phyloP scores from a whole-genome alignment of 2,888 invertebrate genomes.

The Halictus ligatus region DNA sequence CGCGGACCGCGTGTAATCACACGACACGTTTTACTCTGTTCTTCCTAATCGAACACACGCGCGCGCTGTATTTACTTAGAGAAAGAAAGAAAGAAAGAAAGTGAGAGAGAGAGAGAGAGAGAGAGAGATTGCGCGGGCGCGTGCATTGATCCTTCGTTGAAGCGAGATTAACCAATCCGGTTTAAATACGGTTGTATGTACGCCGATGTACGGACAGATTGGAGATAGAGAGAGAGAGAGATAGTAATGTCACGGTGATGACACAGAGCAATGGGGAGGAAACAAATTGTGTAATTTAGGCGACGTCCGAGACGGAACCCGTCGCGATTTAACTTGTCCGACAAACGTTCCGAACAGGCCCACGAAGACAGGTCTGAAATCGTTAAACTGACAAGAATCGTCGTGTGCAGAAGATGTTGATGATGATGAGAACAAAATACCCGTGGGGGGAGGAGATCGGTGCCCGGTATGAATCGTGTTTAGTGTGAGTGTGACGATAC shows the following conservation, averaged over 20 bases:
- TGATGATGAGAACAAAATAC: not conserved
- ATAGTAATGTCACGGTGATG: not conserved
- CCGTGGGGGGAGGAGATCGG: constrained; percentile 63
- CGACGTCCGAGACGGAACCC: not conserved
- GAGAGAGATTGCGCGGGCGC: constrained; percentile 28
- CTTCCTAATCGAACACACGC: constrained; percentile 49
- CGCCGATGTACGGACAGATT: not conserved
- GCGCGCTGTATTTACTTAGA: constrained; percentile 17
- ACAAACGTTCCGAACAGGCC: constrained; percentile 48
- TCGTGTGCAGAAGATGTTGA: constrained; percentile 37
- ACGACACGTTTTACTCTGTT: constrained; percentile 50
- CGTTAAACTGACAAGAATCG: constrained; percentile 49
- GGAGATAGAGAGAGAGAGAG: not conserved
- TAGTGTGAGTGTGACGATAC: constrained; percentile 58
- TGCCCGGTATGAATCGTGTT: constrained; percentile 69
- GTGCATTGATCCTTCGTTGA: constrained; percentile 22
- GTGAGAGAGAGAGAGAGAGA: not conserved
- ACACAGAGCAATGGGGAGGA: not conserved
- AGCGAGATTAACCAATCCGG: constrained; percentile 28
- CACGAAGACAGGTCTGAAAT: constrained; percentile 54
- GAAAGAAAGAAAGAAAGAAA: not conserved
- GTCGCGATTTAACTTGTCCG: constrained; percentile 31
- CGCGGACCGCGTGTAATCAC: constrained; percentile 17
- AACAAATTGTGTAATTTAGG: not conserved
- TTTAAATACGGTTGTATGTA: not conserved